Base-by-base conservation (phyloP, 2,888 invertebrate species). In the Malthinus seriepunctatus region DNA sequence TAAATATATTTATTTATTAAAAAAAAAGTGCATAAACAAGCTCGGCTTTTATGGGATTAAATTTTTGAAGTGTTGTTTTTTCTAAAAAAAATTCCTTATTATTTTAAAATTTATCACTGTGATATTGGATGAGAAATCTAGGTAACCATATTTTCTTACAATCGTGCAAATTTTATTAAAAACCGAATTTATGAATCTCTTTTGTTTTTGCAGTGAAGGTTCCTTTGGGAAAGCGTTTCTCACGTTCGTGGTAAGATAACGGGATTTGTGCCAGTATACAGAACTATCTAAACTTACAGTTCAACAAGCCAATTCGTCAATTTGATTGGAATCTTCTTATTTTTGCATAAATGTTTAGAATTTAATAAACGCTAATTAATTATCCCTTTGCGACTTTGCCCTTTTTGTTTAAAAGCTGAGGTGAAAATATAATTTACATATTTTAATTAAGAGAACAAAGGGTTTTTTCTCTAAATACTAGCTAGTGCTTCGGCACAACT, bases 251-350 rank as follows among this genome's bases (percentile, higher is more conserved):
- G 53, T 51, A 42, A 48, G 66, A 64, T 66, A 62, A 60, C 55
- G 42, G 56, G 56, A 63, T 63, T 56, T 63, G 54, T 51, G 42
- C 46, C 56, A 58, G 58, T 59, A 55, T 63, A 51, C 55, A 46
- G 47, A 55, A 54, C 55, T 57, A 63, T 60, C 54, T 57, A 33
- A 34, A 38, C 51, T 54, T 50, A 54, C 59, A 63, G 63, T 65
- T 65, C 65, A 63, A 61, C 63, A 63, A 61, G 61, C 54, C 60
- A 60, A 63, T 60, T 56, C 48, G 51, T 64, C 60, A 60, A 46
- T 52, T 47, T 54, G 49, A 62, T 58, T 53, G 47, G 51, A 48
- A 62, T 57, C 50, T 53, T 23, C 15, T 32, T 23, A 3, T 23
- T 23, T 23, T 23, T 23, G 5, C 2, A 23, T 23, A 23, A 23